Evolutionary conservation across 2,888 invertebrate species (phyloP).

Genomic region (Onthophagus sagittarius): DNA sequence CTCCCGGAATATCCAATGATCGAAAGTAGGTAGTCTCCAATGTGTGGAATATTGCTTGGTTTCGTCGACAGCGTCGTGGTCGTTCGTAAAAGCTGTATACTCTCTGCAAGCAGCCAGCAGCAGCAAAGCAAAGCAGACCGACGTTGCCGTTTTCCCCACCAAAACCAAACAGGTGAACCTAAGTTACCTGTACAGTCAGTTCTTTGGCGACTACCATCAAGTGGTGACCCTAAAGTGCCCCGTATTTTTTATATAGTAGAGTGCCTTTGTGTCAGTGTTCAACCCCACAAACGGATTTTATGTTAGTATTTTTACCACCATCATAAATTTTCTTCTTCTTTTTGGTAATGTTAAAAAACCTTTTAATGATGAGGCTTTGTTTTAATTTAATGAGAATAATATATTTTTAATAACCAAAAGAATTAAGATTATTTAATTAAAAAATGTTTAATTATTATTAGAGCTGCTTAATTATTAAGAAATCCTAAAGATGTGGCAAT

Average conservation of each 20-base stretch:
- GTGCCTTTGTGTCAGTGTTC: conserved; percentile 11
- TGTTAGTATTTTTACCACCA: neutral
- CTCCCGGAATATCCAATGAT: neutral
- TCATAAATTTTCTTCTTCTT: neutral
- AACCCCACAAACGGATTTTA: conserved; percentile 2
- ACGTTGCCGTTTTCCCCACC: conserved; percentile 35
- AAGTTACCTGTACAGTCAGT: conserved; percentile 40
- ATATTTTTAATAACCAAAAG: no score
- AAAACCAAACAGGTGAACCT: conserved; percentile 42
- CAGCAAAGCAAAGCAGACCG: neutral
- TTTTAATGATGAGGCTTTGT: no score
- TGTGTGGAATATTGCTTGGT: neutral
- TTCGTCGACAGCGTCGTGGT: neutral
- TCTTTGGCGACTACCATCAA: conserved; percentile 35
- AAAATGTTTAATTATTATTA: no score
- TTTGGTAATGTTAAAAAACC: neutral
- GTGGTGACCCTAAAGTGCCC: conserved; percentile 21
- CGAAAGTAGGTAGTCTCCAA: neutral
- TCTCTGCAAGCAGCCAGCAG: neutral
- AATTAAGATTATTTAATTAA: no score
- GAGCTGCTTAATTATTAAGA: neutral
- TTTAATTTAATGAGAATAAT: no score
- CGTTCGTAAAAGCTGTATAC: neutral
- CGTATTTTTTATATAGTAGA: conserved; percentile 4
- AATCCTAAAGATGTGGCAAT: neutral